Conservation (phyloP, 2,888 invertebrate genomes). For the Diplazon laetatorius region DNA sequence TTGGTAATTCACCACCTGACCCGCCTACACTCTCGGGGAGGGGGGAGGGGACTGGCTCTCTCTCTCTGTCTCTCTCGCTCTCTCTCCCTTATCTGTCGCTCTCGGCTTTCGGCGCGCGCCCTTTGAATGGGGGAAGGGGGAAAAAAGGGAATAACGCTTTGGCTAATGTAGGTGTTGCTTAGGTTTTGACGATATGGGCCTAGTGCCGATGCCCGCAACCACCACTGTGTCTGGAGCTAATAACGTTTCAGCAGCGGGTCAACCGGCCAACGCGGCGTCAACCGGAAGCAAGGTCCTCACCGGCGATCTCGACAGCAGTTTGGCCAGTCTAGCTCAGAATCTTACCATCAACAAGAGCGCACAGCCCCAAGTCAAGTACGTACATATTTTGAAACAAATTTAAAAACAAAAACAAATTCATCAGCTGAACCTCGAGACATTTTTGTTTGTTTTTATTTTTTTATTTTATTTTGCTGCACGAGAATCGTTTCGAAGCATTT, state of each 20-base stretch:
- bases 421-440: no score
- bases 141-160: conserved; percentile 38
- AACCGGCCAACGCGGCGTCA: conserved; percentile 81
- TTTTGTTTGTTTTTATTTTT: no score
- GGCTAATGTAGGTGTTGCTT: conserved; percentile 75
- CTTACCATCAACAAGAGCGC: conserved; percentile 92
- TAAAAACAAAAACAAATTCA: no score
- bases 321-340: conserved; percentile 96
- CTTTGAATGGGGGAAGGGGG: not conserved
- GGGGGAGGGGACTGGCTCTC: no score
- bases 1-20: conserved; percentile 29
- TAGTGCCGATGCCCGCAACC: conserved; percentile 86
- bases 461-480: no score
- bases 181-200: conserved; percentile 90
- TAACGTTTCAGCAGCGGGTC: conserved; percentile 79
- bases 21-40: conserved; percentile 15
- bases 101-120: conserved; percentile 42
- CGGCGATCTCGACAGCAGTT: conserved; percentile 96
- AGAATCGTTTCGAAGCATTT: no score
- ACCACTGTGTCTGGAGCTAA: conserved; percentile 76
- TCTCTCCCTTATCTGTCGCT: conserved; percentile 27
- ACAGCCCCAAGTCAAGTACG: conserved; percentile 89
- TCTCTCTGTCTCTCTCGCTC: no score
- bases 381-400: no score
- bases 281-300: conserved; percentile 91